Base-by-base conservation (phyloP, 2,888 invertebrate genomes). In the Volucella zonaria region DNA sequence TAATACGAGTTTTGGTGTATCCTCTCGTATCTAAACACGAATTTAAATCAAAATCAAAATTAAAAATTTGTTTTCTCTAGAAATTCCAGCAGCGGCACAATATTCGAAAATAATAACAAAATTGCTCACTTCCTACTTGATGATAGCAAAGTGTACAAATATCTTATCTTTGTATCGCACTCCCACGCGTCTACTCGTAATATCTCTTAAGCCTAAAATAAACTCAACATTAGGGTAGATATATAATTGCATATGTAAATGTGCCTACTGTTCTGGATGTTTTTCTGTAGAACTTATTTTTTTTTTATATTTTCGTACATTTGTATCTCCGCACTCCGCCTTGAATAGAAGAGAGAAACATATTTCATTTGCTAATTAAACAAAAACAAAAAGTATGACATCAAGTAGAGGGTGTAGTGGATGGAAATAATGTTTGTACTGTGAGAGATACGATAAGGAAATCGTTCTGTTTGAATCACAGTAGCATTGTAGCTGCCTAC, bases 381-480 rank as follows among this genome's bases (percentile, higher is more conserved):
- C 38, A 23, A 18, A 23, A 52, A 52, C 40, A 14, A 54, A 23
- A 56, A n/a, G 45, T 45, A 68, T 45, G 45, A 52, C 15, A 54
- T 45, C 47, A 59, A 47, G 40, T 10, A 47, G 10, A 14, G 4
- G 2, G 8, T 12, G 40, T 51, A 10, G 74, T 56, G 23, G 47
- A 56, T 56, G 23, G 47, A 56, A 74, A 31, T 6, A 31, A 6
- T 31, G 31, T 74, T 74, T 74, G 64, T 47, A 56, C 40, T 47
- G 40, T 45, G 10, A 38, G 47, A 31, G 15, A 15, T 52, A 56
- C 64, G 74, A 74, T 74, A 64, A 64, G 56, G 64, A 56, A 56
- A 56, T 47, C 64, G 49, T 56, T 56, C 18, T 12, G 10, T 15
- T 59, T n/a, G 42, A 42, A 9, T 54, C 67, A n/a, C 58, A 59